Conservation (phyloP, 2,888 invertebrate genomes). For the Mythimna albipuncta region DNA sequence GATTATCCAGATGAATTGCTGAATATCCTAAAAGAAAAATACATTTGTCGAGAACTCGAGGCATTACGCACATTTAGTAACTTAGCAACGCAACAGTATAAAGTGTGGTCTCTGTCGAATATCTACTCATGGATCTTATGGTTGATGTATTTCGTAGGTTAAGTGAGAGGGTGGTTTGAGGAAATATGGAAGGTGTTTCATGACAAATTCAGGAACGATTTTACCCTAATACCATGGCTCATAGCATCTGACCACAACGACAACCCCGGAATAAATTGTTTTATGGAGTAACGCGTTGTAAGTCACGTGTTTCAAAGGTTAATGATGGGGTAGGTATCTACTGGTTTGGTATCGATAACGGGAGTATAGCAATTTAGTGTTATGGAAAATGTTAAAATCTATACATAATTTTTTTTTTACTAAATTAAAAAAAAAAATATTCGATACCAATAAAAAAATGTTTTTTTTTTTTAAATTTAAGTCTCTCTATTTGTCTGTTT, state of each 20-base stretch:
- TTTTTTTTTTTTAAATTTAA: no score
- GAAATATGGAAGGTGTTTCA: slow-evolving; percentile 10
- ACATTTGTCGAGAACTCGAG: background rate
- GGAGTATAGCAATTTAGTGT: background rate
- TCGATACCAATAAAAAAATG: no score
- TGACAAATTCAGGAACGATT: slow-evolving; percentile 36
- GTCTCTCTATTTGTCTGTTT: no score
- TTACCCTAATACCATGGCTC: background rate
- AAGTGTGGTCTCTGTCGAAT: slow-evolving; percentile 14
- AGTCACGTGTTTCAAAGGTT: background rate
- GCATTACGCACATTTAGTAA: background rate
- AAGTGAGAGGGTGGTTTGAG: slow-evolving; percentile 17
- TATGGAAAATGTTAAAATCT: background rate
- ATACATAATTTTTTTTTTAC: no score
- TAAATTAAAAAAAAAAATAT: no score
- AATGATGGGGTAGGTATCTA: background rate
- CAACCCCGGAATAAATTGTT: background rate
- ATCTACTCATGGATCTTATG: slow-evolving; percentile 18
- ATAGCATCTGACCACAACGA: slow-evolving; percentile 37
- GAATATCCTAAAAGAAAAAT: background rate
- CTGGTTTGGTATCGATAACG: background rate
- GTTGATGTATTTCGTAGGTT: slow-evolving; percentile 24
- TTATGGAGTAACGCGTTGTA: background rate
- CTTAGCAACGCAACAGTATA: rapidly evolving
- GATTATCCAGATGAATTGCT: background rate